These are phyloP conservation scores for Centroberyx gerrardi DNA, from an alignment of 2,797 vertebrate species.

Conservation along the genomic window DNA sequence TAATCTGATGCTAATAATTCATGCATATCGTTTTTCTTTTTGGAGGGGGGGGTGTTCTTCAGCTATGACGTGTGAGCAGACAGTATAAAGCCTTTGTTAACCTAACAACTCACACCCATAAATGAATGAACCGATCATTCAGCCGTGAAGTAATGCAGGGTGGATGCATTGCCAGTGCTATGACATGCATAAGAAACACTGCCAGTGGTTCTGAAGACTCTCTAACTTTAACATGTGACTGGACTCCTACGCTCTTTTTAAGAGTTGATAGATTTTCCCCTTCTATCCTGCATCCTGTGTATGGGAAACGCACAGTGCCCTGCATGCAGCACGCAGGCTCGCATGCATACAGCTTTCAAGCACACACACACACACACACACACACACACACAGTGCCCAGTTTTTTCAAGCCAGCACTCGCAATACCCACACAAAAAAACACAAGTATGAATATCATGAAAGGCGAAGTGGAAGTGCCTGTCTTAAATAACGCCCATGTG, in stretches of 20 bases:
- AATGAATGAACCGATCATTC: constrained; percentile 68
- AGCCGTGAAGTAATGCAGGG: constrained; percentile 58
- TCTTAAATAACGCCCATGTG: constrained; percentile 68
- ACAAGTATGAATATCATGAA: constrained; percentile 50
- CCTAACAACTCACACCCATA: constrained; percentile 68
- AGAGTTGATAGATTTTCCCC: constrained; percentile 55
- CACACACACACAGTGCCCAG: constrained; percentile 1
- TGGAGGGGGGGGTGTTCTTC: background rate
- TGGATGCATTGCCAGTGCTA: constrained; percentile 53
- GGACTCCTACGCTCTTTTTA: constrained; percentile 52
- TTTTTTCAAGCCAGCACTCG: constrained; percentile 34
- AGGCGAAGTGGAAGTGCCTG: constrained; percentile 54
- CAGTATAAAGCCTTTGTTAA: constrained; percentile 68
- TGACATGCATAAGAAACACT: constrained; percentile 59
- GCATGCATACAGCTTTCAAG: constrained; percentile 25
- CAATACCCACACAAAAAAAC: constrained; percentile 34
- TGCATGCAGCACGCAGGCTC: background rate
- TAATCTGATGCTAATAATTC: constrained; percentile 59
- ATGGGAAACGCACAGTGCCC: constrained; percentile 31
- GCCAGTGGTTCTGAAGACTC: constrained; percentile 50
- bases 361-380: constrained; percentile 22
- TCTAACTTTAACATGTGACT: constrained; percentile 56
- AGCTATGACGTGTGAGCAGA: constrained; percentile 30
- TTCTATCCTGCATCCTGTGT: constrained; percentile 27
- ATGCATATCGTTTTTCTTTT: constrained; percentile 38